Percentiles rank a stretch among this genome's conserved stretches.
Conservation (phyloP, 2,797 vertebrate genomes). For the Microctenopoma lineatum region DNA sequence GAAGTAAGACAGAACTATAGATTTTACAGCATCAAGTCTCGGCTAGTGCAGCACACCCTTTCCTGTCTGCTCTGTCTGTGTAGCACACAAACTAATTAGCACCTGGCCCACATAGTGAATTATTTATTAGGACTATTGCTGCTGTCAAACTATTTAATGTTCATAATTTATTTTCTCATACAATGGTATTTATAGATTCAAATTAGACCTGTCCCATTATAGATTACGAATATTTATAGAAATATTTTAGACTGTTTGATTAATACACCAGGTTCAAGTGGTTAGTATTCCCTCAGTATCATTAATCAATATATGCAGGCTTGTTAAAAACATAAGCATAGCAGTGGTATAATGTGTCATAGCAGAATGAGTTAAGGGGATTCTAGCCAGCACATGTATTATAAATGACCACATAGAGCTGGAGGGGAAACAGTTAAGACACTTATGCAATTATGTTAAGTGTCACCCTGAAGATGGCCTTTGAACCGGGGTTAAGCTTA, state of each 20-base stretch:
- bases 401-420: conserved; percentile 83
- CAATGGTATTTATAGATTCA: conserved; percentile 82
- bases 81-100: conserved; percentile 77
- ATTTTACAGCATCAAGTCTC: conserved; percentile 74
- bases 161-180: conserved; percentile 75
- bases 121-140: conserved; percentile 79
- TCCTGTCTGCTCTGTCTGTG: conserved; percentile 57
- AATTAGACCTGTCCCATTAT: conserved; percentile 77
- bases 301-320: conserved; percentile 84
- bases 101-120: conserved; percentile 77
- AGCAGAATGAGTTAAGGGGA: conserved; percentile 79
- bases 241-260: conserved; percentile 80
- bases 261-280: conserved; percentile 78
- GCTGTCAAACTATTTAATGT: conserved; percentile 79
- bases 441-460: conserved; percentile 89
- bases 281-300: conserved; percentile 79
- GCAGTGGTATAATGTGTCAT: conserved; percentile 79
- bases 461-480: conserved; percentile 84
- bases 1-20: conserved; percentile 73
- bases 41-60: conserved; percentile 62
- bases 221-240: conserved; percentile 81
- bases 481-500: conserved; percentile 85
- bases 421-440: conserved; percentile 85
- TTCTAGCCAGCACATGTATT: conserved; percentile 78
- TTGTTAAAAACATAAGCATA: conserved; percentile 83